A percentile compares a stretch with the other conserved stretches of the same genome.
phyloP scores from a whole-genome alignment of 2,113 vertebrate species.

The Sigmodon hispidus region DNA sequence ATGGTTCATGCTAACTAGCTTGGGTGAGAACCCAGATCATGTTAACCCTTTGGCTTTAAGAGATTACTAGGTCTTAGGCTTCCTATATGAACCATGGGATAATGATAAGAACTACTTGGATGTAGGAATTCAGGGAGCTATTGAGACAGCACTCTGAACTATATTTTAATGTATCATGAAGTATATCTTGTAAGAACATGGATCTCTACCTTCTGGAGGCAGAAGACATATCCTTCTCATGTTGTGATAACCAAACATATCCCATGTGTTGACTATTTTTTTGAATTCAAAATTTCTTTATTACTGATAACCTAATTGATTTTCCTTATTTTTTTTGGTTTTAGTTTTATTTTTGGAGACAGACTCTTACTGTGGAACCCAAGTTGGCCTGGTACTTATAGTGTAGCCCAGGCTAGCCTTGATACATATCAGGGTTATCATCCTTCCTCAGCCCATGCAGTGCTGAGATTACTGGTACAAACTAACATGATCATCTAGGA shows the following conservation, averaged over 20 bases:
- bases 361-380: not conserved
- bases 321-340: not conserved
- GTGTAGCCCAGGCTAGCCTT: not conserved
- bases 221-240: too few relatives aligned
- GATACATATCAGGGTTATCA: not conserved
- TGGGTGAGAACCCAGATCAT: not conserved
- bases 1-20: too few relatives aligned
- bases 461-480: not conserved
- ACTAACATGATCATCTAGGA: too few relatives aligned
- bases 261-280: not conserved
- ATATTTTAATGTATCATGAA: not conserved
- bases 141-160: not conserved
- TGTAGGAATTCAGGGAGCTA: not conserved
- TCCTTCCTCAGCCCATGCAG: not conserved
- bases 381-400: not conserved
- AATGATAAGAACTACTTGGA: accelerated
- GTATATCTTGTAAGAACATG: not conserved
- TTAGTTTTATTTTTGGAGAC: not conserved
- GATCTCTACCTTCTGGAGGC: not conserved
- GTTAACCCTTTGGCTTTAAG: not conserved
- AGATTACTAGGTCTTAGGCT: not conserved
- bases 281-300: accelerated
- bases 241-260: not conserved
- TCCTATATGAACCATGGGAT: not conserved
- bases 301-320: not conserved